Percentiles rank a stretch among this genome's conserved stretches.
phyloP scores from a whole-genome alignment of 2,113 vertebrate species.

The Pseudopipra pipra region DNA sequence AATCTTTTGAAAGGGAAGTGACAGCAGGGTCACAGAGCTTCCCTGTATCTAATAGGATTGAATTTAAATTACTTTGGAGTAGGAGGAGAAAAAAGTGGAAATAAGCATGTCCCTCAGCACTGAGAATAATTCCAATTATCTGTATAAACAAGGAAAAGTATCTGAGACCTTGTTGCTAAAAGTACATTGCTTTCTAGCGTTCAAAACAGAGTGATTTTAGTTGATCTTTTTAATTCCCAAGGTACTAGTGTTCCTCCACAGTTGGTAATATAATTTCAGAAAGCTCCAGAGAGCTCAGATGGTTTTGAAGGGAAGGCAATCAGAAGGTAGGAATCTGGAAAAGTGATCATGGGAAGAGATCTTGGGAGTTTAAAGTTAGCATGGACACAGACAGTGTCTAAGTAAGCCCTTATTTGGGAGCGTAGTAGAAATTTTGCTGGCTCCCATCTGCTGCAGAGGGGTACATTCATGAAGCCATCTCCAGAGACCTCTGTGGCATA shows the following conservation, averaged over 20 bases:
- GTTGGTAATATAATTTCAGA: neutral
- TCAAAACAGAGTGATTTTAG: neutral
- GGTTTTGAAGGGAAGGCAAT: neutral
- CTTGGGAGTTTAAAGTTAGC: neutral
- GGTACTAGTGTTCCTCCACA: neutral
- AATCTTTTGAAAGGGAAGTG: neutral
- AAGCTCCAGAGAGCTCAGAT: neutral
- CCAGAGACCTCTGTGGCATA: neutral
- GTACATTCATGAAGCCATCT: neutral
- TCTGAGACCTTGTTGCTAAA: neutral
- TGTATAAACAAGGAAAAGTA: neutral
- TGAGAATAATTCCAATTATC: neutral
- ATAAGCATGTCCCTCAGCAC: neutral
- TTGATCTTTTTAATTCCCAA: neutral
- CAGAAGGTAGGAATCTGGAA: neutral
- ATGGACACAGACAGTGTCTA: neutral
- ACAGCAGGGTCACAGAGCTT: neutral
- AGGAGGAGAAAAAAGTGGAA: neutral
- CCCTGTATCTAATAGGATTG: neutral
- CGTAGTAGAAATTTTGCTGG: neutral
- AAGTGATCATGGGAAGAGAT: neutral
- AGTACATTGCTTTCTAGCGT: neutral
- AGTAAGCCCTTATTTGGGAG: neutral
- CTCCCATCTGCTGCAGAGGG: neutral
- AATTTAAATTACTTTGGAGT: neutral